Conservation (phyloP, 2,888 invertebrate genomes). For the Andrena dorsata region DNA sequence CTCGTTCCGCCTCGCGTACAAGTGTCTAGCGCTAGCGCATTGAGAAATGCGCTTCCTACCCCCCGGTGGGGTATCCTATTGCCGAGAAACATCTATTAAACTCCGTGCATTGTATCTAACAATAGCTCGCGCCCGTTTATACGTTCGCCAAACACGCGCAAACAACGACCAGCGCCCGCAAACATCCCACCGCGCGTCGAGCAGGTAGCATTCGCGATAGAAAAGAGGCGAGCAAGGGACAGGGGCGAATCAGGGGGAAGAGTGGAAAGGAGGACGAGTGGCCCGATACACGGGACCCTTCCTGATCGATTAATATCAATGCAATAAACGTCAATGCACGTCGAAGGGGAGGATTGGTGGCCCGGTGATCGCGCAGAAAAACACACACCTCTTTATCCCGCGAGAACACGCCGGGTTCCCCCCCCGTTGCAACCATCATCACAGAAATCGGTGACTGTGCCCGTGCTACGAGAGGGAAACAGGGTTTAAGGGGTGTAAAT, state of each 20-base stretch:
- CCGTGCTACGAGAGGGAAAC: constrained; percentile 9
- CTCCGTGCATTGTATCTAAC: constrained; percentile 53
- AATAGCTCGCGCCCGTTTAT: constrained; percentile 44
- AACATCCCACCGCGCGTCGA: constrained; percentile 34
- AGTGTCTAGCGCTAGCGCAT: constrained; percentile 32
- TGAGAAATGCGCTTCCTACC: constrained; percentile 42
- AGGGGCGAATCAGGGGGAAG: not conserved
- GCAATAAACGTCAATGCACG: constrained; percentile 80
- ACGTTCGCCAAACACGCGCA: constrained; percentile 45
- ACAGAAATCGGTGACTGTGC: constrained; percentile 14
- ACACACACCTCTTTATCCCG: constrained; percentile 74
- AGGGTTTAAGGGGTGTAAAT: constrained; percentile 24
- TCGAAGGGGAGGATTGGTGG: constrained; percentile 59
- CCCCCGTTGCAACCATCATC: constrained; percentile 11
- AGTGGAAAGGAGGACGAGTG: constrained; percentile 19
- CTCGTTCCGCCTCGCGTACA: constrained; percentile 14
- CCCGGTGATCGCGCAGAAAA: constrained; percentile 69
- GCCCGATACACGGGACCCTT: constrained; percentile 65
- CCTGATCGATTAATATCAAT: constrained; percentile 84
- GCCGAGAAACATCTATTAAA: constrained; percentile 58
- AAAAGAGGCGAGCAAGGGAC: not conserved
- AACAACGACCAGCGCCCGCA: constrained; percentile 43
- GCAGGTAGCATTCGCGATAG: constrained; percentile 31
- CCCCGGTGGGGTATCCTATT: constrained; percentile 31
- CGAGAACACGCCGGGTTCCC: constrained; percentile 69